Conservation (phyloP, 1,140 invertebrate genomes). For the Microvelia longipes region DNA sequence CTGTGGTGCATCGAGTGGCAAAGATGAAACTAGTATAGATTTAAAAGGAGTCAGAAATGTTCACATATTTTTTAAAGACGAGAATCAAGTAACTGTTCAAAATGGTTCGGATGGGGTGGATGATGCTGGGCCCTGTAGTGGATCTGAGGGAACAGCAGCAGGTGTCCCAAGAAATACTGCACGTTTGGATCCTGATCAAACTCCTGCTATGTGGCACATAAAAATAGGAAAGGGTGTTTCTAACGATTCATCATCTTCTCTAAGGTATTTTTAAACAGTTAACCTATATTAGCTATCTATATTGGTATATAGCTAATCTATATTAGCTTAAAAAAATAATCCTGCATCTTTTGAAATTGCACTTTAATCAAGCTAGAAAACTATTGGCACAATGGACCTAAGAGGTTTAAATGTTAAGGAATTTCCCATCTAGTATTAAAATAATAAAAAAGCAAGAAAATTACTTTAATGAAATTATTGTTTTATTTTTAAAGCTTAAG, state of each 20-base stretch:
- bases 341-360: too few relatives aligned
- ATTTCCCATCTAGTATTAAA: too few relatives aligned
- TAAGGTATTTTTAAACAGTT: not conserved
- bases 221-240: slow-evolving; percentile 19
- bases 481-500: too few relatives aligned
- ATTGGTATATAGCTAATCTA: too few relatives aligned
- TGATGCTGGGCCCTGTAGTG: not conserved
- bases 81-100: slow-evolving; percentile 23
- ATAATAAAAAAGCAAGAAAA: too few relatives aligned
- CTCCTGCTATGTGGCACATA: slow-evolving; percentile 20
- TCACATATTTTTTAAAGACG: slow-evolving; percentile 27
- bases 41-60: slow-evolving; percentile 25
- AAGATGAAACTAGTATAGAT: slow-evolving; percentile 24
- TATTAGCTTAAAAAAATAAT: too few relatives aligned
- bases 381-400: too few relatives aligned
- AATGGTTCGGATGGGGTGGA: slow-evolving; percentile 7
- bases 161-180: not conserved
- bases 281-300: too few relatives aligned
- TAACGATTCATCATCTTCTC: not conserved
- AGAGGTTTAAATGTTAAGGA: too few relatives aligned
- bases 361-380: too few relatives aligned
- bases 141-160: not conserved
- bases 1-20: not conserved
- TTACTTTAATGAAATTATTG: too few relatives aligned
- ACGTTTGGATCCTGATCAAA: slow-evolving; percentile 1